A percentile compares a stretch with the other conserved stretches of the same genome.
Conservation (phyloP, 37 sponge, comb jelly and placozoan genomes). For the Theonella swinhoei region DNA sequence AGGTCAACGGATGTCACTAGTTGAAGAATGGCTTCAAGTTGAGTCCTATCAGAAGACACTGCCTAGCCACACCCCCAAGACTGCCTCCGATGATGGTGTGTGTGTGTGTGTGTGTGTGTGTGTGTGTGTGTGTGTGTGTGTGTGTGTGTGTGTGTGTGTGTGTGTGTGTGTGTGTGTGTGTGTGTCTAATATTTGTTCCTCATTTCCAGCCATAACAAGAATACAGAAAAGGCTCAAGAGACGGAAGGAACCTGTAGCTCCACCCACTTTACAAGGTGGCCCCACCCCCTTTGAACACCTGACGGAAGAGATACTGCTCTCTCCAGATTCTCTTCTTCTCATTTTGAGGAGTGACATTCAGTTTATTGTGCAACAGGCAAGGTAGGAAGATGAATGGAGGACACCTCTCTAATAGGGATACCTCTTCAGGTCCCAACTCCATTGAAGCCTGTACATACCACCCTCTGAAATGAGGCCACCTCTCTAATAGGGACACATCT, state of each 20-base stretch:
- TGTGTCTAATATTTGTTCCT: neutral
- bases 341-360: slow-evolving; percentile 41
- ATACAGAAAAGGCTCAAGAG: slow-evolving; percentile 60
- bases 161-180: slow-evolving; percentile 17
- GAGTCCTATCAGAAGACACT: slow-evolving; percentile 76
- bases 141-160: slow-evolving; percentile 25
- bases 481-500: too few relatives aligned
- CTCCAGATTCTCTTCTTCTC: slow-evolving; percentile 28
- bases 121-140: too few relatives aligned
- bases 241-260: slow-evolving; percentile 18
- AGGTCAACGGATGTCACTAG: slow-evolving; percentile 27
- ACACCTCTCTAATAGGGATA: too few relatives aligned
- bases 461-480: too few relatives aligned
- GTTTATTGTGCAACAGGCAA: slow-evolving; percentile 58
- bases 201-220: slow-evolving; percentile 49
- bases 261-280: slow-evolving; percentile 44
- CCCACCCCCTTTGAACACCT: slow-evolving; percentile 50
- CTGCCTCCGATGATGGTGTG: neutral
- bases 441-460: too few relatives aligned
- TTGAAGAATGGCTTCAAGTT: slow-evolving; percentile 70
- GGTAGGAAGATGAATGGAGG: too few relatives aligned
- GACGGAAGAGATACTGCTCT: slow-evolving; percentile 20
- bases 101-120: neutral
- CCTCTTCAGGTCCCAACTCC: too few relatives aligned
- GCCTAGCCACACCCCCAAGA: slow-evolving; percentile 26